Percentiles rank a stretch among this genome's conserved stretches.
Conservation (phyloP, 2,797 vertebrate genomes). For the Muscicapa comitata region DNA sequence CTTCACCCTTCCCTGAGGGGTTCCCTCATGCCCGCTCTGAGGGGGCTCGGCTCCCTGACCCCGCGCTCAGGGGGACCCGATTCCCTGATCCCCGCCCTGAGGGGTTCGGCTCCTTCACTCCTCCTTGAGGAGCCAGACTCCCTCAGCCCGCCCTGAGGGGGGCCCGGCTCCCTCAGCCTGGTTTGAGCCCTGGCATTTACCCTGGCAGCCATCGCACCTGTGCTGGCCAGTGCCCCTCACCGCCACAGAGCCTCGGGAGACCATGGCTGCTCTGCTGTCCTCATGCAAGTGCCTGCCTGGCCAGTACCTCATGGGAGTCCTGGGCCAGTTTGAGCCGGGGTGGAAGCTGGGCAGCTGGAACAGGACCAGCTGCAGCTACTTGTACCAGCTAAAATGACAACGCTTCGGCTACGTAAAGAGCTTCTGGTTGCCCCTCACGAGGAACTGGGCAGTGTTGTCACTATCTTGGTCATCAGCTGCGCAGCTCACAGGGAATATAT, state of each 20-base stretch:
- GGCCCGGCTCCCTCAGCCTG: not conserved
- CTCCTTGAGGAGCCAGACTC: too few relatives aligned
- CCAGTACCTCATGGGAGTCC: rapidly evolving
- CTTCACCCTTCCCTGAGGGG: too few relatives aligned
- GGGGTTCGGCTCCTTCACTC: not conserved
- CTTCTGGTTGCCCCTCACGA: not conserved
- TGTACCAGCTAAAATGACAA: not conserved
- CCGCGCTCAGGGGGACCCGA: too few relatives aligned
- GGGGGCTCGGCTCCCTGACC: too few relatives aligned
- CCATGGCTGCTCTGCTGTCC: not conserved
- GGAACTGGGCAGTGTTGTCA: not conserved
- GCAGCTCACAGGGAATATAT: not conserved
- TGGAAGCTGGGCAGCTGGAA: not conserved
- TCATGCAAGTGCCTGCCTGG: not conserved
- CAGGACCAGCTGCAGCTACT: not conserved
- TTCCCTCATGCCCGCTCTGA: not conserved
- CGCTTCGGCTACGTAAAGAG: not conserved
- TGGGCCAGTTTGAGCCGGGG: not conserved
- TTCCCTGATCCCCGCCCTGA: too few relatives aligned
- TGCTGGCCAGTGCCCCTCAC: not conserved
- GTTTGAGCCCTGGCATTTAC: not conserved
- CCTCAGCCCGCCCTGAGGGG: not conserved
- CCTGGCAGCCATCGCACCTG: not conserved
- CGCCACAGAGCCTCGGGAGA: not conserved
- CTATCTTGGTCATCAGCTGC: not conserved